Base-by-base conservation (phyloP, 92 coral and sea anemone species). In the Zoanthus gigantus region DNA sequence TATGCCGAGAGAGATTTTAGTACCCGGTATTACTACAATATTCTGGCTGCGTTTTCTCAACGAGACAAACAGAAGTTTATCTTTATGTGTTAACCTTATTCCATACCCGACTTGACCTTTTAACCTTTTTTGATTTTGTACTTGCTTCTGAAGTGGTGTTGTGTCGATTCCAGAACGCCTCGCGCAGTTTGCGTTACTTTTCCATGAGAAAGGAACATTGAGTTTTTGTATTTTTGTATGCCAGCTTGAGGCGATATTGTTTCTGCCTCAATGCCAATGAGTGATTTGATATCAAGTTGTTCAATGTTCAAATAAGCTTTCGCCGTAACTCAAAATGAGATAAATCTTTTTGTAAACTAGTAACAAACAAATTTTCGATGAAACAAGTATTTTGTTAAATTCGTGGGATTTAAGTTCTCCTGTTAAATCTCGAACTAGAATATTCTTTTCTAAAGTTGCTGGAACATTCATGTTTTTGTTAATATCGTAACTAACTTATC, bases 51-150 rank as follows among this genome's bases (percentile, higher is more conserved):
- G 10, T 9, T 46, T 81, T 68, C 46, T 3, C 74, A 81, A 16
- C 28, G 45, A 47, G 60, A 23, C 85, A 65, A 81, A 66, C 85
- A 81, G 85, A 81, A 81, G 85, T 81, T 81, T 81, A 81, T 81
- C 75, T 81, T 81, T 80, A 63, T 63, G 17, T 65, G 75, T 9
- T 56, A 44, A 81, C 61, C 42, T 68, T 81, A 46, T 46, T 81
- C 75, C 28, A 45, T 66, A 42, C 42, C 32, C 65, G 85, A 66
- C 85, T 23, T 81, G 85, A 81, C 85, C 85, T 81, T 66, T 81
- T 81, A 57, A 81, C 85, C 85, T 67, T 81, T 66, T 48, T 65
- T 15, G 66, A 32, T 77, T 77, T 77, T 58, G 54, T n/a, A 28
- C 50, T 81, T 52, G 74, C 45, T 54, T 71, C 52, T 81, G 61